Base-by-base conservation (phyloP, 2,113 vertebrate species). In the Origma solitaria region DNA sequence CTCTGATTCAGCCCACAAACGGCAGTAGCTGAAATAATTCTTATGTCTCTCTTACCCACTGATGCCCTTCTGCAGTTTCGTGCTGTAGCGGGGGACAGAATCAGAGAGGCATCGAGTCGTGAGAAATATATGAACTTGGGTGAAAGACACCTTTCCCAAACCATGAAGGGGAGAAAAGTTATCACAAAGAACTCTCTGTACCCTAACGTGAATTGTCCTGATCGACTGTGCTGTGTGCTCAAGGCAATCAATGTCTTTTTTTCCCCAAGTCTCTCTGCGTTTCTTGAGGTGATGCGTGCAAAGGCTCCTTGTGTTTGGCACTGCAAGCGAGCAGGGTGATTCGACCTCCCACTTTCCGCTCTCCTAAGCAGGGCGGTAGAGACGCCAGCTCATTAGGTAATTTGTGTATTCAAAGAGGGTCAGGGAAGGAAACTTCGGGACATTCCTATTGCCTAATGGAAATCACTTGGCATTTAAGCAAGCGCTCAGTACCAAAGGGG, bases 381-480 rank as follows among this genome's bases (percentile, higher is more conserved):
- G 88, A 95, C 58, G 79, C 75, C 90, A 56, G 92, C 86, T 90
- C 86, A 33, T 90, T 86, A 75, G 61, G 85, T 80, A 45, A 76
- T 85, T 76, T 94, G 95, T 91, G 90, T 90, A 90, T 93, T 95
- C 82, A 54, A 2, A 87, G 95, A 23, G n/a, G 57, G 38, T 65
- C 75, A 53, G 73, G 69, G 51, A 47, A 53, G 51, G 84, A 72
- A 91, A 71, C 72, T 40, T 92, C 61, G 1, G 82, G 58, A 65
- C 50, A 5, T 61, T 76, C 31, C 53, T 66, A 2, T 27, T 30
- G 57, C 78, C 82, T 72, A 23, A 72, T 90, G 82, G 88, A 31
- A 85, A 77, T 65, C 90, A 5, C 69, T 91, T 44, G 73, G 71
- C 82, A 25, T 64, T 76, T 61, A 42, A 68, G 61, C 47, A 71